These are phyloP conservation scores for Vesta saturnalis DNA, from an alignment of 2,888 invertebrate species.

Conservation along the genomic window DNA sequence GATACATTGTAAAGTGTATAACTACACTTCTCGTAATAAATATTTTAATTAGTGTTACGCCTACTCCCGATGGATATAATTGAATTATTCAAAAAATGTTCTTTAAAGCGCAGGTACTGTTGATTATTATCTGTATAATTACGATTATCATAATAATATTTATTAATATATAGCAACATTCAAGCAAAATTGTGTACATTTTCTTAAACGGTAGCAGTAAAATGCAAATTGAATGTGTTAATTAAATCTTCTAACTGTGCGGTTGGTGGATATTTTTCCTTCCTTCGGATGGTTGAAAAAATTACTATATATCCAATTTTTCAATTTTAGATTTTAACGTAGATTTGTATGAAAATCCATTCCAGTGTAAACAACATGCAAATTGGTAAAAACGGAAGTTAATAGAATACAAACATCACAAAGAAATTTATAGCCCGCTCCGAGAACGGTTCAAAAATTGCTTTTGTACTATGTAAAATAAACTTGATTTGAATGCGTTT, in stretches of 20 bases:
- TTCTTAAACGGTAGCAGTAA: too few relatives aligned
- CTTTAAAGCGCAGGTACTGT: not conserved
- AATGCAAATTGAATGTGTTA: too few relatives aligned
- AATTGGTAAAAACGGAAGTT: conserved; percentile 52
- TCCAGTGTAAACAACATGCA: conserved; percentile 51
- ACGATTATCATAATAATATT: conserved; percentile 30
- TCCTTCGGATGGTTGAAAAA: conserved; percentile 23
- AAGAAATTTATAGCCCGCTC: conserved; percentile 46
- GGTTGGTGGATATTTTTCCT: not conserved
- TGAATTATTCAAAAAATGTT: not conserved
- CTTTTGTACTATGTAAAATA: conserved; percentile 37
- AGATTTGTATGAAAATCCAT: conserved; percentile 50
- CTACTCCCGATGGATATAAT: not conserved
- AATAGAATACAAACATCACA: conserved; percentile 51
- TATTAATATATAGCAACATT: conserved; percentile 27
- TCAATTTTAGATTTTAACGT: conserved; percentile 51
- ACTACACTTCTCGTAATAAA: not conserved
- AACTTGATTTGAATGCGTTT: conserved; percentile 35
- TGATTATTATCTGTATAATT: too few relatives aligned
- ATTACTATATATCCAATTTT: conserved; percentile 45
- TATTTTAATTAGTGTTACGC: not conserved
- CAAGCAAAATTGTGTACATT: conserved; percentile 16
- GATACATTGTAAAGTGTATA: not conserved
- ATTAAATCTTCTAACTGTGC: not conserved
- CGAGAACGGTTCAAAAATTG: conserved; percentile 37